phyloP scores from a whole-genome alignment of 2,113 vertebrate species.

The Equus przewalskii region DNA sequence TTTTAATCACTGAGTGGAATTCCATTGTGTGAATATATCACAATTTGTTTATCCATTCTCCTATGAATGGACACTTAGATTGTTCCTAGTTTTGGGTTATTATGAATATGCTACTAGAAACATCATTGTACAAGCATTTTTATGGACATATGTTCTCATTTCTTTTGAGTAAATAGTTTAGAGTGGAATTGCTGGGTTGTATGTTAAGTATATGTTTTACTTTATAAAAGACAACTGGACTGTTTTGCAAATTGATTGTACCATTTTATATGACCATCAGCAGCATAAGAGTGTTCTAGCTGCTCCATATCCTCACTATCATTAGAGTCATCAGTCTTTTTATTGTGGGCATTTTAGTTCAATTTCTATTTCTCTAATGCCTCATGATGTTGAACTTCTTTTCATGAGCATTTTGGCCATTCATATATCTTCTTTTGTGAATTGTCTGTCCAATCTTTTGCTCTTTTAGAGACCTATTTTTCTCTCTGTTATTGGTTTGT shows the following conservation, averaged over 20 bases:
- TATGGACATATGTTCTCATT: conserved; percentile 57
- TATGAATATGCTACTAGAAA: conserved; percentile 26
- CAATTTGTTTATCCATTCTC: conserved; percentile 49
- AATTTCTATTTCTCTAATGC: neutral
- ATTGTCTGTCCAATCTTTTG: neutral
- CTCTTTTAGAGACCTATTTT: neutral
- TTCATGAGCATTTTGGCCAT: neutral
- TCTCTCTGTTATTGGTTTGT: neutral
- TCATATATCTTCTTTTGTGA: neutral
- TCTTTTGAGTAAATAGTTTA: conserved; percentile 20
- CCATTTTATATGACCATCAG: neutral
- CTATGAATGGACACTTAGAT: conserved; percentile 43
- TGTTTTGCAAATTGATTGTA: neutral
- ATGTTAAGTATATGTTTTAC: conserved; percentile 40
- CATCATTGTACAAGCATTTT: neutral
- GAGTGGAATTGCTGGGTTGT: conserved; percentile 27
- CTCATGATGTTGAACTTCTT: neutral
- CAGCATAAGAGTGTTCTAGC: neutral
- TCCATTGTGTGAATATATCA: neutral
- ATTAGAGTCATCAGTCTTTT: neutral
- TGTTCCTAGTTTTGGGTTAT: neutral
- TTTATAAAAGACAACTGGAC: conserved; percentile 1
- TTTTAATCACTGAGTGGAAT: neutral
- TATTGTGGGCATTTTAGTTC: neutral
- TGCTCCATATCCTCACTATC: neutral